A percentile compares a stretch with the other conserved stretches of the same genome.
Conservation (phyloP, 2,888 invertebrate species). For the Tipula helvola region DNA sequence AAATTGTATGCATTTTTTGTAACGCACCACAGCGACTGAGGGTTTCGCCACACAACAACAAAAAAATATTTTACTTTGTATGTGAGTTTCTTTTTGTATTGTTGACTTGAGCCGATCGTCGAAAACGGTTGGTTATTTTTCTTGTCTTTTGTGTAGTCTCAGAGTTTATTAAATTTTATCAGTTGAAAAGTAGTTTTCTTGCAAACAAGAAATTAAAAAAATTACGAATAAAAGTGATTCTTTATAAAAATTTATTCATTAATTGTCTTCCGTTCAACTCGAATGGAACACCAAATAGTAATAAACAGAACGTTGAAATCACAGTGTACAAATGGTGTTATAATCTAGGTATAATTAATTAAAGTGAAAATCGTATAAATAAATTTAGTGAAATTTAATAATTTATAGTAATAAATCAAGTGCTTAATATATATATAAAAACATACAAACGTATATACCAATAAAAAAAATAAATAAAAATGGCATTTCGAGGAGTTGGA, state of each 20-base stretch:
- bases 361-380: not conserved
- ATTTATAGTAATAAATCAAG: not conserved
- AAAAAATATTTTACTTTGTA: not conserved
- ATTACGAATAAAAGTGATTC: not conserved
- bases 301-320: not conserved
- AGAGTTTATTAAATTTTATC: not conserved
- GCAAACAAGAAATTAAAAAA: not conserved
- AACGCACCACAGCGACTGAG: not conserved
- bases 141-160: not conserved
- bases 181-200: not conserved
- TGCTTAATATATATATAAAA: not conserved
- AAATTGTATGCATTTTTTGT: not conserved
- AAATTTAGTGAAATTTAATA: not conserved
- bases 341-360: not conserved
- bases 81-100: not conserved
- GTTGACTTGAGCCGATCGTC: conserved; percentile 6
- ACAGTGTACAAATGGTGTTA: not conserved
- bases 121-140: not conserved
- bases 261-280: not conserved
- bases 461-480: conserved; percentile 16
- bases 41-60: not conserved
- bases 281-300: not conserved
- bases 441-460: not conserved
- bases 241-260: not conserved
- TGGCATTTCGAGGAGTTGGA: conserved; percentile 32